phyloP scores from a whole-genome alignment of 2,888 invertebrate species.

The Caenorhabditis sp. region DNA sequence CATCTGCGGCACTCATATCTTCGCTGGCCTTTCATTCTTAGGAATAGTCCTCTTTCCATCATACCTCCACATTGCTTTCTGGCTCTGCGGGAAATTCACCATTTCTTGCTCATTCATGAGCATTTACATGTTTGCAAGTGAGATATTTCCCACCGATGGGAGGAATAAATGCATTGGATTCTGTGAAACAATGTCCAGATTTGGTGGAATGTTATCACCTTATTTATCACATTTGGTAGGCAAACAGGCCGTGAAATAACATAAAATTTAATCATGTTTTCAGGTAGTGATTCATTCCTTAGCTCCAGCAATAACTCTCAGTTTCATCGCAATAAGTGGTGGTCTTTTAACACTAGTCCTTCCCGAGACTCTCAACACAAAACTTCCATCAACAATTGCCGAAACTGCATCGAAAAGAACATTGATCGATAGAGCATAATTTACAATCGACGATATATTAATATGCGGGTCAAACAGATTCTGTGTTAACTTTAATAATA shows the following conservation, averaged over 20 bases:
- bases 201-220: conserved; percentile 53
- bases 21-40: conserved; percentile 46
- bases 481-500: not conserved
- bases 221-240: conserved; percentile 49
- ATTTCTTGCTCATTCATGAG: conserved; percentile 64
- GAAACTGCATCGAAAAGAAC: conserved; percentile 38
- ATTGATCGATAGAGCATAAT: conserved; percentile 6
- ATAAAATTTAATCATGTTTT: no score
- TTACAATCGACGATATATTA: not conserved
- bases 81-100: conserved; percentile 64
- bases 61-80: conserved; percentile 32
- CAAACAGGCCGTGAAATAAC: no score
- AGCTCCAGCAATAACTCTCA: conserved; percentile 34
- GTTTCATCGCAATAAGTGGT: conserved; percentile 43
- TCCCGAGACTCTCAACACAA: conserved; percentile 49
- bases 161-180: conserved; percentile 51
- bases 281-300: conserved; percentile 36
- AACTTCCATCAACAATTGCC: conserved; percentile 45
- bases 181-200: conserved; percentile 50
- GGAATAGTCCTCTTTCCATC: conserved; percentile 21
- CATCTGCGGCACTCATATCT: conserved; percentile 44
- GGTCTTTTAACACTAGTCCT: conserved; percentile 47
- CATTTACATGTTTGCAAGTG: conserved; percentile 64
- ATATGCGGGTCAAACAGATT: conserved; percentile 4
- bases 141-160: conserved; percentile 54